These are phyloP conservation scores for Rallus limicola DNA, from an alignment of 2,113 vertebrate genomes.

Conservation along the genomic window DNA sequence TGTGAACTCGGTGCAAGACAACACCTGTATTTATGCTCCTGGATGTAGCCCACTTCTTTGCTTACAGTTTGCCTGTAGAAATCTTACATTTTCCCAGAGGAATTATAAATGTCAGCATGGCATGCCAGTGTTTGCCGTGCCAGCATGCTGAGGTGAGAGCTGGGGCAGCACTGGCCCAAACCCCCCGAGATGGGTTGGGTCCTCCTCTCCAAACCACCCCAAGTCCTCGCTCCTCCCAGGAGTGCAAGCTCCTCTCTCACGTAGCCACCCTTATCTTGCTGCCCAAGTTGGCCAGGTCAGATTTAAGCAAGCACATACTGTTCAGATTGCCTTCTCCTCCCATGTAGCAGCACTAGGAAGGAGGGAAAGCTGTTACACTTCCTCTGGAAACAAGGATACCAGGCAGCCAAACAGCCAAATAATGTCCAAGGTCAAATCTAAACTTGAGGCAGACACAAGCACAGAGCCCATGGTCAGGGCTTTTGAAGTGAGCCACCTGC, in stretches of 20 bases:
- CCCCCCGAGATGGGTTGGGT: fast-evolving
- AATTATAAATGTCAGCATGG: neutral
- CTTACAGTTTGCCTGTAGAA: neutral
- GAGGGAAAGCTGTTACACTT: neutral
- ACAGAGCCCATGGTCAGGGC: fast-evolving
- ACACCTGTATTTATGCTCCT: neutral
- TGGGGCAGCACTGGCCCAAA: neutral
- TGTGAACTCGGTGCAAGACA: neutral
- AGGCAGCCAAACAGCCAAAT: neutral
- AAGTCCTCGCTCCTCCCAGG: too few relatives aligned
- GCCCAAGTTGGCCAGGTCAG: neutral
- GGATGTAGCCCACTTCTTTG: neutral
- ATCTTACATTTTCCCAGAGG: neutral
- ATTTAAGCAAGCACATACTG: neutral
- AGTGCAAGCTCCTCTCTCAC: neutral
- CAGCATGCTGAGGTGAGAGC: fast-evolving
- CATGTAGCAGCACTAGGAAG: neutral
- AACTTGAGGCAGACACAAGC: fast-evolving
- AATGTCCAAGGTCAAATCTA: neutral
- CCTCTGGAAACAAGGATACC: neutral
- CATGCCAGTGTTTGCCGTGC: fast-evolving
- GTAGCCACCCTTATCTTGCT: neutral
- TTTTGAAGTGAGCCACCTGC: neutral
- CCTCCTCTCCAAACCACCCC: neutral
- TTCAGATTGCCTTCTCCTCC: neutral